These are phyloP conservation scores for Habroteleia sp. DNA, from an alignment of 2,888 invertebrate genomes.

Conservation along the genomic window DNA sequence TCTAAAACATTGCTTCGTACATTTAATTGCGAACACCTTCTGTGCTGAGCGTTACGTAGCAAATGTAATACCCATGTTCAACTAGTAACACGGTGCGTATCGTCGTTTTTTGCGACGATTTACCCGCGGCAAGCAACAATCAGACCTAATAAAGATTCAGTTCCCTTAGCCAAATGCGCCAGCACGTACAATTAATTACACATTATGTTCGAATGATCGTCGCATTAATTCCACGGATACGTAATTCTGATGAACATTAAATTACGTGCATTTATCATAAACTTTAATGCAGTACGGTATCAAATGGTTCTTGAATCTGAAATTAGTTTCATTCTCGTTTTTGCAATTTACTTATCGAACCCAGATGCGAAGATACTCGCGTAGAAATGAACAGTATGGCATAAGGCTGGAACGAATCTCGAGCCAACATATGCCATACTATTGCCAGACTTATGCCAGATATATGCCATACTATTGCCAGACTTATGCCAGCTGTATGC, in stretches of 20 bases:
- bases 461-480: too few species aligned
- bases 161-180: conserved; percentile 18
- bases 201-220: conserved; percentile 40
- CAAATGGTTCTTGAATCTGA: not conserved
- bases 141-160: conserved; percentile 46
- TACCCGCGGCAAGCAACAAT: conserved; percentile 36
- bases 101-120: conserved; percentile 42
- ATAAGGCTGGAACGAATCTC: too few species aligned
- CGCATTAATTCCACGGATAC: conserved; percentile 20
- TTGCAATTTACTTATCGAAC: too few species aligned
- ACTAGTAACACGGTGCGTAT: conserved; percentile 18
- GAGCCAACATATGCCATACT: too few species aligned
- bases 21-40: conserved; percentile 32
- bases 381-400: too few species aligned
- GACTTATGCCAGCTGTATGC: too few species aligned
- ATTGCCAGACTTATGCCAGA: too few species aligned
- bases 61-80: conserved; percentile 38
- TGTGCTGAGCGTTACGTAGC: conserved; percentile 27
- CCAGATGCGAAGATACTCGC: too few species aligned
- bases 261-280: conserved; percentile 36
- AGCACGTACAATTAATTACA: conserved; percentile 42
- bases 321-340: too few species aligned
- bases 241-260: conserved; percentile 20
- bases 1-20: conserved; percentile 12
- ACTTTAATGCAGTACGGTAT: conserved; percentile 7